Base-by-base conservation (phyloP, 2,113 vertebrate genomes). In the Eurypyga helias region DNA sequence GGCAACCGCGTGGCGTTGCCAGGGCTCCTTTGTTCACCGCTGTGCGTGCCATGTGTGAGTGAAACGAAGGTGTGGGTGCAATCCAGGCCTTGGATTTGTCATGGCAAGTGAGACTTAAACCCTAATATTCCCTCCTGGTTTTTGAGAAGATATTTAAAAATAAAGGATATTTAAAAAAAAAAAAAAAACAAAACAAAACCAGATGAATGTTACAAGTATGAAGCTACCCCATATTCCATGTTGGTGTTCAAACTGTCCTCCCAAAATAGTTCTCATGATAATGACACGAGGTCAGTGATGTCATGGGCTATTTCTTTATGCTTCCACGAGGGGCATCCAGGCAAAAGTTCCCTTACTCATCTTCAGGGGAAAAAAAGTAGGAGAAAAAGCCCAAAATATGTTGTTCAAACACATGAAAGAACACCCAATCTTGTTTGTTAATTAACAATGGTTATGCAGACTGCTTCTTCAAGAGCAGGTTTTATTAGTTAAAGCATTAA, bases 31-130 rank as follows among this genome's bases (percentile, higher is more conserved):
- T 84, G 86, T 66, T 66, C 51, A 0, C 20, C n/a, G 66, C 70
- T 1, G 1, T 4, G 3, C 2, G 8, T 9, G 10, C 20, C 29
- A 10, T 7, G 52, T 26, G 33, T 2, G 2, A 52, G 21, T 5
- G 55, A 14, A 70, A 45, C 45, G 60, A 75, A 65, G 61, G 26
- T 19, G 52, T 33, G 51, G 28, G 67, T 55, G 34, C 4, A 0
- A 21, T 21, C 34, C 34, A 51, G 62, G 46, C 67, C 28, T 17
- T 8, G 26, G 33, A 10, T 62, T 31, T 45, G 25, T 33, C 33
- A 43, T 0, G 0, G 23, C 55, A 49, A 54, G n/a, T 10, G 11
- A n/a, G 52, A 29, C 2, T 41, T 41, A 41, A 41, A 0, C 21
- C 45, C 28, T 15, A 28, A 3, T 21, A 23, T 0, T 3, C 19